Evolutionary conservation across 1,140 invertebrate species (phyloP).

Genomic region (Cydia pomonella): DNA sequence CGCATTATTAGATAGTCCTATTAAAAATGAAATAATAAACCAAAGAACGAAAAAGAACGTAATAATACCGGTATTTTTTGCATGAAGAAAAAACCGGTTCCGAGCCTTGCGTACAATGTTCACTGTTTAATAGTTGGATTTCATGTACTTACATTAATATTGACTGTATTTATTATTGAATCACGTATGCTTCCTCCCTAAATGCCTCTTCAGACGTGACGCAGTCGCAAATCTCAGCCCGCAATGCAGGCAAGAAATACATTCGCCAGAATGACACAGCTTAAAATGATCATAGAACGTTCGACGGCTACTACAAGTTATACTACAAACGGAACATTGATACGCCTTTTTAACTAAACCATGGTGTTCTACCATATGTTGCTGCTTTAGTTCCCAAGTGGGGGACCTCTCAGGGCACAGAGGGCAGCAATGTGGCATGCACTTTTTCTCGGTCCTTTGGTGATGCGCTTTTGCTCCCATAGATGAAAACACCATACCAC

Average conservation of each 20-base stretch:
- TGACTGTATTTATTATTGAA: no score
- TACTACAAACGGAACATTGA: slow-evolving; percentile 19
- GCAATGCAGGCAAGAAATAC: slow-evolving; percentile 16
- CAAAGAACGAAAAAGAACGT: no score
- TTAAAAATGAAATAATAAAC: no score
- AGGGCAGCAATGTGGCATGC: slow-evolving; percentile 32
- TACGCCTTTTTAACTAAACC: slow-evolving; percentile 4
- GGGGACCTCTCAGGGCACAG: slow-evolving; percentile 22
- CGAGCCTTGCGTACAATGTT: no score
- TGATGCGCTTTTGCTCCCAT: slow-evolving; percentile 27
- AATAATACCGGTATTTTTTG: no score
- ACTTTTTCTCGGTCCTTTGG: slow-evolving; percentile 33
- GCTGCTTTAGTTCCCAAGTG: slow-evolving; percentile 27
- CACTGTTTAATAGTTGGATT: no score
- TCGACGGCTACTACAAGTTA: background rate
- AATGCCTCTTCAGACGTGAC: slow-evolving; percentile 29
- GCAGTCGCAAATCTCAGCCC: slow-evolving; percentile 18
- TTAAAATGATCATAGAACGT: slow-evolving; percentile 34
- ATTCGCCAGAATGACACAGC: slow-evolving; percentile 4
- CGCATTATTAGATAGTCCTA: no score
- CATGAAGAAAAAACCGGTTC: no score
- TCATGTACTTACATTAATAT: no score
- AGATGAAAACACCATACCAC: slow-evolving; percentile 25
- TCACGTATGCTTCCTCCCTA: slow-evolving; percentile 25
- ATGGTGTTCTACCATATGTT: slow-evolving; percentile 30